Base-by-base conservation (phyloP, 2,797 vertebrate species). In the Oryzias dopingdopingensis region DNA sequence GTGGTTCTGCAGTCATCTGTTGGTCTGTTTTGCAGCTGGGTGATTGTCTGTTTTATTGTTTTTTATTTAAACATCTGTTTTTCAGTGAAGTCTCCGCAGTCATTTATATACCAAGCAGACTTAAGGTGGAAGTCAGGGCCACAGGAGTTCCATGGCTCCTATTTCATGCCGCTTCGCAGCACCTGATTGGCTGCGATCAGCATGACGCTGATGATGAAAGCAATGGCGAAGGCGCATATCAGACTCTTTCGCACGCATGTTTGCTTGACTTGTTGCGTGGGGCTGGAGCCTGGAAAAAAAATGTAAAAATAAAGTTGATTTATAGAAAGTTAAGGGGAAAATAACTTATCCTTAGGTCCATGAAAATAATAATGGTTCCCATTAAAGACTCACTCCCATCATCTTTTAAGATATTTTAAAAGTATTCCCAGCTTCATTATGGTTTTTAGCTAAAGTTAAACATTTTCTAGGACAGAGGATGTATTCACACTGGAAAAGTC, bases 181-280 rank as follows among this genome's bases (percentile, higher is more conserved):
- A 98, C 95, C 91, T 98, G 96, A 90, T 98, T 98, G 89, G 96
- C 96, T 0, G 96, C 96, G 15, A 98, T 98, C 59, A 98, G 93
- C 96, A 98, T 98, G 79, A 98, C 96, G 5, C 96, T 98, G 90
- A 98, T 98, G 93, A 98, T 97, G 89, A 98, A 98, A 73, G 96
- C 96, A 1, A 98, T 97, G 76, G 96, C 96, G 0, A 98, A 98
- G 81, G 96, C 96, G 91, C 96, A 97, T 86, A 98, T 98, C 72
- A 98, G 93, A 72, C 96, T 98, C 85, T 98, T 98, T 52, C 96
- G 89, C 78, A 98, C 96, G 0, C 97, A 98, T 0, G 97, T 98
- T 92, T 98, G 96, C 62, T 97, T 95, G 88, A 98, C 96, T 80
- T 98, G 97, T 90, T 98, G 96, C 70, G 94, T 98, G 14, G 97